phyloP scores from a whole-genome alignment of 2,888 invertebrate genomes.

The Sicus ferrugineus region DNA sequence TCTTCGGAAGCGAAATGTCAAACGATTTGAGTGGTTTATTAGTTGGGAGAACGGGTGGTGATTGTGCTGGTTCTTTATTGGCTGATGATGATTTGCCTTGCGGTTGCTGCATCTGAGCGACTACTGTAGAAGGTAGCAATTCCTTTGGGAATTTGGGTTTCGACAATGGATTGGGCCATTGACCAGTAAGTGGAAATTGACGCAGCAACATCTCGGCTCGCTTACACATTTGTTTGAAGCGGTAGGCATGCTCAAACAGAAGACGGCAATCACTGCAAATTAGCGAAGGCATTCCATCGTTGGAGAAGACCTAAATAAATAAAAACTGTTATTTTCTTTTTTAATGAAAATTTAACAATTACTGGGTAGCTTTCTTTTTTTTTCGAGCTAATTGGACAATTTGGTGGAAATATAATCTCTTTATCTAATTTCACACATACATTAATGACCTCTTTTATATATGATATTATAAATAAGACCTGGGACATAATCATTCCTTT shows the following conservation, averaged over 20 bases:
- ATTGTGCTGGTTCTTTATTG: background rate
- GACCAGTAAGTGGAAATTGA: constrained; percentile 73
- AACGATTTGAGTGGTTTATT: constrained; percentile 30
- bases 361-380: no score
- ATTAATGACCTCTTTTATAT: no score
- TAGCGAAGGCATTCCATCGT: constrained; percentile 77
- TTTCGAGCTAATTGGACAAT: no score
- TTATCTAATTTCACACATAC: no score
- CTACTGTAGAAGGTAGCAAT: constrained; percentile 48
- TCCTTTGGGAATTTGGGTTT: constrained; percentile 63
- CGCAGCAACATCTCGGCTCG: constrained; percentile 76
- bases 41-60: constrained; percentile 9
- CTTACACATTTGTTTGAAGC: constrained; percentile 79
- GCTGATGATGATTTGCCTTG: background rate
- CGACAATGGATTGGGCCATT: constrained; percentile 66
- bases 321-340: background rate
- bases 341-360: no score
- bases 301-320: constrained; percentile 53
- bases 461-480: no score
- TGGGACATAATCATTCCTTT: no score
- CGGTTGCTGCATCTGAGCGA: constrained; percentile 39
- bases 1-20: constrained; percentile 42
- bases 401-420: no score
- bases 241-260: constrained; percentile 75
- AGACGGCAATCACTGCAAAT: constrained; percentile 76